Evolutionary conservation across 2,888 invertebrate genomes (phyloP), one percentile per base, ranked within the genome.

Genomic region (Polydesmus complanatus): DNA sequence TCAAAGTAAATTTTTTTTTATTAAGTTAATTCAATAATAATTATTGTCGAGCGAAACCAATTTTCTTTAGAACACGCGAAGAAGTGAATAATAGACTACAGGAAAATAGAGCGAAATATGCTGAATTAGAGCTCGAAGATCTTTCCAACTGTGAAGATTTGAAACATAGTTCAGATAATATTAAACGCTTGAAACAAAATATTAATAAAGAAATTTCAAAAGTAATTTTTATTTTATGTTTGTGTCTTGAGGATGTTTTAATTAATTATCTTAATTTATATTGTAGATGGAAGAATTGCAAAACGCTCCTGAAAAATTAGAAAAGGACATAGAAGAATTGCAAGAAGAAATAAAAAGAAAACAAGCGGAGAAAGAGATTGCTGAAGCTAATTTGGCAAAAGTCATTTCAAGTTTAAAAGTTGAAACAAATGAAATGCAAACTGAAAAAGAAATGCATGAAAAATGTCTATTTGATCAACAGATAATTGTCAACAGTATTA

Each of bases 231-330:
- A 37, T 37, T 8, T 8, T 5, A 37, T 8, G 14, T 8, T 8
- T 8, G 14, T 37, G 14, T 37, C 8, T 8, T 37, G 14, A 62
- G 21, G n/a, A 63, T 14, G 55, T 49, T n/a, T 60, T 60, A 49
- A 60, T 37, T 14, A 51, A 8, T 22, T 64, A 52, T 22, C 64
- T 26, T 27, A 55, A 26, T 49, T 22, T 56, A 62, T 26, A 47
- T 61, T 27, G 47, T 55, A 88, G 71, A 75, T 92, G 1, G 82
- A 79, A 53, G 81, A 83, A 54, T 71, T 85, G 21, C 72, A 78
- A 64, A 78, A 76, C 62, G 72, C 84, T 3, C 93, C 93, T 0
- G 83, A 83, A 37, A 85, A 87, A 70, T 87, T 86, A 72, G 77
- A 77, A 62, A 78, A 80, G 63, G 85, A 86, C 69, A 85, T 88